Base-by-base conservation (phyloP, 2,113 vertebrate species). In the Pterocles burchelli region DNA sequence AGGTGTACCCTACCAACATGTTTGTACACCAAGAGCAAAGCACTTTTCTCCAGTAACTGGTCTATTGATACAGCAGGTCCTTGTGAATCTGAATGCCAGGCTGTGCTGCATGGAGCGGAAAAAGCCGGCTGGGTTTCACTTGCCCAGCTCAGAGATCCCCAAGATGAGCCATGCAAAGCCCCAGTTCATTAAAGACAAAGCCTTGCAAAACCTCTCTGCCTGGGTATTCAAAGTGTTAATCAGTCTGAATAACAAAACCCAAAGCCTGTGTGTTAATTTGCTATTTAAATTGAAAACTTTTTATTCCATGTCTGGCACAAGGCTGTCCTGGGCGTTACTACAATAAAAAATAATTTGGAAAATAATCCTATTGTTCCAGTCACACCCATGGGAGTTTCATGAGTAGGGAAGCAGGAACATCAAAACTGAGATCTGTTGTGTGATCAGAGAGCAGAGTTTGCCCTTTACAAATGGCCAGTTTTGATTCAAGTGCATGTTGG, bases 321-420 rank as follows among this genome's bases (percentile, higher is more conserved):
- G 82, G 82, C 88, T 77, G 68, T 86, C 65, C 90, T 92, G 92
- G 95, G 95, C 49, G 52, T 97, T 88, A 83, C 92, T 71, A 84
- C 85, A 93, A 86, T 93, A 95, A 93, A 95, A 95, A 93, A 89
- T 89, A 83, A 95, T 95, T 94, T 90, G 88, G 95, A 94, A 96
- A 96, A 86, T 90, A 90, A 93, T 92, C 85, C 88, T 78, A 94
- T 97, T 96, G 96, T 96, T 95, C 95, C 85, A 94, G 93, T 90
- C 92, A 96, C 93, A 95, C 95, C 93, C 96, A 48, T 74, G 95
- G 93, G 92, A 96, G 65, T 94, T 97, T 74, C 85, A 86, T 84
- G 88, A 68, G 96, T 85, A 96, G 79, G 85, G 88, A 97, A 94
- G 88, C 36, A 94, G 93, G 88, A 96, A 94, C 88, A 95, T 90